A percentile compares a stretch with the other conserved stretches of the same genome.
phyloP scores from a whole-genome alignment of 2,888 invertebrate genomes.

The Escarpia spicata region DNA sequence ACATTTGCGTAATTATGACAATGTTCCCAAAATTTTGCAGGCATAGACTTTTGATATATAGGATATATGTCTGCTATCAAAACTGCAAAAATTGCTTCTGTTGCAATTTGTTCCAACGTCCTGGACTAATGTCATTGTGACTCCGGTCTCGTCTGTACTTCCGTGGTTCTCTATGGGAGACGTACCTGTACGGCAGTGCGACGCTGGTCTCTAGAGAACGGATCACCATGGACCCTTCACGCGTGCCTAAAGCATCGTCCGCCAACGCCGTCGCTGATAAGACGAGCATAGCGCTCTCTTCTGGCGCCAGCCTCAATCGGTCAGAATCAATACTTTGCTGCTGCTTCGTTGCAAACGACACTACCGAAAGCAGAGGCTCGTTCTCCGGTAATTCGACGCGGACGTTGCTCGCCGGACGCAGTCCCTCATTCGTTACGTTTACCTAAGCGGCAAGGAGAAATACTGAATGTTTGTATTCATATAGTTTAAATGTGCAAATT shows the following conservation, averaged over 20 bases:
- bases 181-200: not conserved
- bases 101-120: too few species aligned
- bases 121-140: too few species aligned
- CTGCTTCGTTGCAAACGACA: slow-evolving; percentile 35
- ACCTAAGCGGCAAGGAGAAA: slow-evolving; percentile 34
- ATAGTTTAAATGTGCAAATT: not conserved
- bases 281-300: slow-evolving; percentile 35
- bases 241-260: not conserved
- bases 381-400: slow-evolving; percentile 38
- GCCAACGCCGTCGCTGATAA: slow-evolving; percentile 35
- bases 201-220: not conserved
- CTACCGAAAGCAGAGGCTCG: slow-evolving; percentile 39
- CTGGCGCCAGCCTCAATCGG: slow-evolving; percentile 32
- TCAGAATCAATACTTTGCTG: not conserved
- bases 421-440: slow-evolving; percentile 42
- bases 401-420: slow-evolving; percentile 41
- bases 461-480: not conserved
- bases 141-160: too few species aligned
- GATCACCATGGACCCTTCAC: not conserved
- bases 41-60: too few species aligned
- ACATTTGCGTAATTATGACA: too few species aligned
- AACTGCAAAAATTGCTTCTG: too few species aligned
- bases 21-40: too few species aligned
- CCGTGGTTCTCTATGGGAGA: not conserved
- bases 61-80: too few species aligned